These are phyloP conservation scores for Lasiommata megera DNA, from an alignment of 2,888 invertebrate species.

Conservation along the genomic window DNA sequence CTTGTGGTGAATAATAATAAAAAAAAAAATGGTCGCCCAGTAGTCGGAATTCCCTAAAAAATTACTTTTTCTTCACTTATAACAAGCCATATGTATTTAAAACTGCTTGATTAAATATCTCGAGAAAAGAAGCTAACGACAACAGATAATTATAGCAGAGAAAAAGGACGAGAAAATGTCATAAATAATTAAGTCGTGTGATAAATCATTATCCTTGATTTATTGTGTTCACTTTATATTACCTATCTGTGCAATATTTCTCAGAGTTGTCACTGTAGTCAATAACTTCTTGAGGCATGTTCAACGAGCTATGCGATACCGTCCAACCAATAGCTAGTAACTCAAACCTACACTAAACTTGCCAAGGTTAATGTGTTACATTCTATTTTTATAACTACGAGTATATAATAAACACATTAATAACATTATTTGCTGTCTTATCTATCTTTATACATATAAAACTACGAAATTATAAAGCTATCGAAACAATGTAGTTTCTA, in stretches of 20 bases:
- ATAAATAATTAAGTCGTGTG: too few species aligned
- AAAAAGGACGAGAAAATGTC: too few species aligned
- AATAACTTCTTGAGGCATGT: slow-evolving; percentile 3
- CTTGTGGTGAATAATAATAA: too few species aligned
- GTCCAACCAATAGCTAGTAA: background rate
- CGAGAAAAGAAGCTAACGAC: too few species aligned
- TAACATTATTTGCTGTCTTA: background rate
- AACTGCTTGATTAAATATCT: too few species aligned
- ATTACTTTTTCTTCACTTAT: too few species aligned
- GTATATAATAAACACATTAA: background rate
- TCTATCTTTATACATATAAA: background rate
- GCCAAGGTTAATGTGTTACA: background rate
- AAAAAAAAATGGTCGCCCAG: too few species aligned
- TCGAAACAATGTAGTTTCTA: background rate
- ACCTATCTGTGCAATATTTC: background rate
- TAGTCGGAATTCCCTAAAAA: too few species aligned
- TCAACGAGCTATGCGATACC: slow-evolving; percentile 2
- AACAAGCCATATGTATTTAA: too few species aligned
- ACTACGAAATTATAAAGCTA: background rate
- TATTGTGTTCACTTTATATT: too few species aligned
- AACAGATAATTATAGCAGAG: too few species aligned
- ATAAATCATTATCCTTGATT: too few species aligned
- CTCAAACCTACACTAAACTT: background rate
- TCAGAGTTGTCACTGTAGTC: background rate
- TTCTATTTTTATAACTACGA: background rate